Evolutionary conservation across 1,140 invertebrate species (phyloP), one percentile per base, ranked within the genome.

Genomic region (Metaphire vulgaris): DNA sequence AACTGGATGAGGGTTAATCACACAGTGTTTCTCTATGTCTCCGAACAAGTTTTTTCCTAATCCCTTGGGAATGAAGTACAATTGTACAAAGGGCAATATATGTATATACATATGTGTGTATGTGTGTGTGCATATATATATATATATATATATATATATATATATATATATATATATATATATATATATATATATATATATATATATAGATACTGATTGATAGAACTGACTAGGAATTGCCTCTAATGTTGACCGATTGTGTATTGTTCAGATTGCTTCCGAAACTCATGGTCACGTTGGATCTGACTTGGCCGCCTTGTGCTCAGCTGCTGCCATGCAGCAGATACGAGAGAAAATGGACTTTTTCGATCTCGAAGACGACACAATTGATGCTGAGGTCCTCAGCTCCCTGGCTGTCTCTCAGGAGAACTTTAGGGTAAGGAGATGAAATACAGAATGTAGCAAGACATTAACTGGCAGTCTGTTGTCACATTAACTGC

Each of bases 321-420:
- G 98, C 87, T 98, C 96, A 0, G 98, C 99, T 88, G 96, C 98
- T 75, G 98, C 98, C 76, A 88, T 99, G 26, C 98, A 99, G 88
- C 98, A 99, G 87, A 99, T 99, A 84, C 89, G 98, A 81, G 97
- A 99, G 87, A 99, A 99, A 88, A 99, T 99, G 97, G 97, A 99
- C 87, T 89, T 99, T 0, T 99, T 99, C 83, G 97, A 99, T 88
- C 88, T 99, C 78, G 97, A 99, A 85, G 97, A 99, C 82, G 97
- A 99, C 82, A 94, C 96, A 83, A 99, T 99, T 83, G 98, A 99
- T 88, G 97, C 97, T 21, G 96, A 99, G 87, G 96, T 99, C 28
- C 88, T 99, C 32, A 94, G 94, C 83, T 97, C 95, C 0, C 88
- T 99, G 78, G 97, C 97, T 75, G 97, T 99, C 0, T 94, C 95